phyloP scores from a whole-genome alignment of 2,888 invertebrate species.

The Thereva nobilitata region DNA sequence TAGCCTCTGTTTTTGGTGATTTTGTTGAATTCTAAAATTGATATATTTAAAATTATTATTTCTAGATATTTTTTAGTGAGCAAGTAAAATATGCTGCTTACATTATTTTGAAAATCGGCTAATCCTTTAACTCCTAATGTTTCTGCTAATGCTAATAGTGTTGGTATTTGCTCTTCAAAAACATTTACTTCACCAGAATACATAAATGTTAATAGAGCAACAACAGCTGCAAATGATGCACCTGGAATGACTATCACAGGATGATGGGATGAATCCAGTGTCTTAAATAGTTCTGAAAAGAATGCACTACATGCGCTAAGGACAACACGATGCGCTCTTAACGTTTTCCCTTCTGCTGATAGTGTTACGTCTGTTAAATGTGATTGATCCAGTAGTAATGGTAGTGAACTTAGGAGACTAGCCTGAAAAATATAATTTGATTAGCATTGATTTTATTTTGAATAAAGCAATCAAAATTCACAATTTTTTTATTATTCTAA shows the following conservation, averaged over 20 bases:
- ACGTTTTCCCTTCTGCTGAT: constrained; percentile 80
- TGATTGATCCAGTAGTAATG: constrained; percentile 76
- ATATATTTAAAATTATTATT: constrained; percentile 4
- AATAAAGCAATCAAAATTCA: no score
- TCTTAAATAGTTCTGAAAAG: constrained; percentile 81
- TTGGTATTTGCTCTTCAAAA: constrained; percentile 76
- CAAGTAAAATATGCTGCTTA: constrained; percentile 59
- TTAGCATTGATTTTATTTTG: constrained; percentile 41
- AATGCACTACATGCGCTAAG: constrained; percentile 89
- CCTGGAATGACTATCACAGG: constrained; percentile 58
- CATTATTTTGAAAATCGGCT: constrained; percentile 75
- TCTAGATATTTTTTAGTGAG: not conserved
- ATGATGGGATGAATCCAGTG: constrained; percentile 55
- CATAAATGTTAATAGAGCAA: constrained; percentile 82
- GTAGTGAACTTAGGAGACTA: constrained; percentile 76
- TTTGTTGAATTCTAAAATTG: constrained; percentile 50
- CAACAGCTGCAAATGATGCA: constrained; percentile 56
- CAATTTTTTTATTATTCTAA: no score
- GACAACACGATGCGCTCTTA: constrained; percentile 83
- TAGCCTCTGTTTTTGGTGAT: constrained; percentile 42
- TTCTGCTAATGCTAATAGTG: constrained; percentile 76
- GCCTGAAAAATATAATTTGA: constrained; percentile 62
- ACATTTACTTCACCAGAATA: constrained; percentile 87
- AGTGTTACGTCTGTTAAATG: constrained; percentile 85
- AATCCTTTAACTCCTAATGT: constrained; percentile 81